Evolutionary conservation across 2,797 vertebrate genomes (phyloP).

Genomic region (Lemur catta): DNA sequence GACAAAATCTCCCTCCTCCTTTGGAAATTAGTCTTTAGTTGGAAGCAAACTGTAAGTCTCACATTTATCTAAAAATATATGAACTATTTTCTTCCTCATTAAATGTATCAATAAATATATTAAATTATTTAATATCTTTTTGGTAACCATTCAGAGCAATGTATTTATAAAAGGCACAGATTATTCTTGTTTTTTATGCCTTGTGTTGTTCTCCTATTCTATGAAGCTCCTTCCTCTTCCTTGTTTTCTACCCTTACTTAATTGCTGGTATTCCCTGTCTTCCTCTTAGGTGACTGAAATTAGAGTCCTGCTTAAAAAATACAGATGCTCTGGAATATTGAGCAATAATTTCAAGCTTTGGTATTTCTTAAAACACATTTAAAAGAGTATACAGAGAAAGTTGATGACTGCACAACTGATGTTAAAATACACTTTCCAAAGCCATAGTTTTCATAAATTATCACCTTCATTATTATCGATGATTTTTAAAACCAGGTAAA

Average conservation of each 20-base stretch:
- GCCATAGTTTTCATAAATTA: not conserved
- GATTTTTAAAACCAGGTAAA: not conserved
- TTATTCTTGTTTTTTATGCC: not conserved
- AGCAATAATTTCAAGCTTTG: constrained; percentile 38
- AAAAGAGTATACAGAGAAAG: not conserved
- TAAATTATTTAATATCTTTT: not conserved
- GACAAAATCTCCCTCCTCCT: not conserved
- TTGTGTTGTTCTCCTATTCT: not conserved
- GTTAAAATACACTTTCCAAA: constrained; percentile 17
- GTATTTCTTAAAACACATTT: constrained; percentile 38
- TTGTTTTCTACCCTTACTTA: not conserved
- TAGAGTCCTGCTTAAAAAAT: not conserved
- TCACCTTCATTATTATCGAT: not conserved
- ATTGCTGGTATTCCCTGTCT: not conserved
- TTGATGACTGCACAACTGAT: not conserved
- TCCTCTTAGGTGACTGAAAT: not conserved
- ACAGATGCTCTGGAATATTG: not conserved
- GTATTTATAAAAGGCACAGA: too few species aligned
- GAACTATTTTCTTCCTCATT: not conserved
- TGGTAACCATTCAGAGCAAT: not conserved
- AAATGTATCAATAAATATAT: not conserved
- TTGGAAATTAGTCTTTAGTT: not conserved
- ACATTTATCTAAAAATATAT: too few species aligned
- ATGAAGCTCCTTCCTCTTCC: not conserved
- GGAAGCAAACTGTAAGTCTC: not conserved